These are phyloP conservation scores for Bradypodion ventrale DNA, from an alignment of 2,797 vertebrate species.

Conservation along the genomic window DNA sequence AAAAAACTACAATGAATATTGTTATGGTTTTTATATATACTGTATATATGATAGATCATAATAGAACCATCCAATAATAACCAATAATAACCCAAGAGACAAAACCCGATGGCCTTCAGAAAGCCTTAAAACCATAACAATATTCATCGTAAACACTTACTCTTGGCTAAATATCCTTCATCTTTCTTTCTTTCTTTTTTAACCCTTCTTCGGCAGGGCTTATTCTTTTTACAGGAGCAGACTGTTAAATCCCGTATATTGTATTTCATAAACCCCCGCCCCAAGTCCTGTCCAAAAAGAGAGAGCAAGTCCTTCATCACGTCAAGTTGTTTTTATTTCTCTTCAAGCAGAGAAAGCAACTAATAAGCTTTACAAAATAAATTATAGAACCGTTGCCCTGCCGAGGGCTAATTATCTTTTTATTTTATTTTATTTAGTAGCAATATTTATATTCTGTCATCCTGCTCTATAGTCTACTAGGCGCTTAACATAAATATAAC, in stretches of 20 bases:
- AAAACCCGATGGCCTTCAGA: no score
- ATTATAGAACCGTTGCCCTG: background rate
- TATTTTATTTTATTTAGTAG: slow-evolving; percentile 6
- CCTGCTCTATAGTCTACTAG: background rate
- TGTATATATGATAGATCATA: no score
- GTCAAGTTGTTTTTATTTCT: background rate
- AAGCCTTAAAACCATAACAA: no score
- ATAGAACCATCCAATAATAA: no score
- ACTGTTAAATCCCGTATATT: background rate
- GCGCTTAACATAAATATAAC: background rate
- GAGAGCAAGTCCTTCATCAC: background rate
- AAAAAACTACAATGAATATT: no score
- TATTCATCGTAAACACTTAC: no score
- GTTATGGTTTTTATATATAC: no score
- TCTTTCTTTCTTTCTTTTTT: no score
- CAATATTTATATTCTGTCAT: slow-evolving; percentile 2
- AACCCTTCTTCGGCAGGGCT: background rate
- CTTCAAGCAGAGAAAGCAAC: background rate
- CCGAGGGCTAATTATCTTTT: background rate
- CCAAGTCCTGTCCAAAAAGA: no score
- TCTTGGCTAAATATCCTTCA: no score
- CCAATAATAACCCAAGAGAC: no score
- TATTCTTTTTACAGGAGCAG: background rate
- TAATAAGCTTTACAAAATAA: background rate
- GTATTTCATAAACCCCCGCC: background rate